These are phyloP conservation scores for Acholoe squamosa DNA, from an alignment of 2,888 invertebrate genomes.

Conservation along the genomic window DNA sequence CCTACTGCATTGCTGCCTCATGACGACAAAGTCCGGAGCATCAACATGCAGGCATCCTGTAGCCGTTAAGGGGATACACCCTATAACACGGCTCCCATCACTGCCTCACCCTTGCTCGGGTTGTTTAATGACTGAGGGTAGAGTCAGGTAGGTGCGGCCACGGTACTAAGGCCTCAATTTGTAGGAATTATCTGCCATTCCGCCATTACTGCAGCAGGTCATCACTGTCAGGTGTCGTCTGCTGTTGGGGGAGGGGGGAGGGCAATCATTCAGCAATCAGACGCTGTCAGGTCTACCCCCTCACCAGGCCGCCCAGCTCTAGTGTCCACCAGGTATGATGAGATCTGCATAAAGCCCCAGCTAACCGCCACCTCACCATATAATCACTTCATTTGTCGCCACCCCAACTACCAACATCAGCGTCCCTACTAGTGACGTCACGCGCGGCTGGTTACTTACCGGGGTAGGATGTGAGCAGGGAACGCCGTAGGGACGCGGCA, in stretches of 20 bases:
- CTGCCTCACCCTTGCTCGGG: too few species aligned
- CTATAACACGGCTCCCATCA: too few species aligned
- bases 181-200: background rate
- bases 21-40: too few species aligned
- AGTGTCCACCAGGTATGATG: background rate
- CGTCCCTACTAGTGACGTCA: background rate
- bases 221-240: slow-evolving; percentile 12
- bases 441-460: background rate
- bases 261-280: background rate
- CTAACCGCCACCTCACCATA: too few species aligned
- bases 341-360: slow-evolving; percentile 42
- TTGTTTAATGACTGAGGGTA: too few species aligned
- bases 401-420: background rate
- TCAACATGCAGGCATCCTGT: too few species aligned
- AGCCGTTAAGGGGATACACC: too few species aligned
- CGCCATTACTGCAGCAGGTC: background rate
- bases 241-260: background rate
- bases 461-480: too few species aligned
- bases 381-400: slow-evolving; percentile 52
- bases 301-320: background rate
- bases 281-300: background rate
- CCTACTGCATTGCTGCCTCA: background rate
- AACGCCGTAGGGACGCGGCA: too few species aligned
- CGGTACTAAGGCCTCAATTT: background rate
- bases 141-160: too few species aligned